Conservation (phyloP, 2,888 invertebrate species). For the Antheraea assamensis region DNA sequence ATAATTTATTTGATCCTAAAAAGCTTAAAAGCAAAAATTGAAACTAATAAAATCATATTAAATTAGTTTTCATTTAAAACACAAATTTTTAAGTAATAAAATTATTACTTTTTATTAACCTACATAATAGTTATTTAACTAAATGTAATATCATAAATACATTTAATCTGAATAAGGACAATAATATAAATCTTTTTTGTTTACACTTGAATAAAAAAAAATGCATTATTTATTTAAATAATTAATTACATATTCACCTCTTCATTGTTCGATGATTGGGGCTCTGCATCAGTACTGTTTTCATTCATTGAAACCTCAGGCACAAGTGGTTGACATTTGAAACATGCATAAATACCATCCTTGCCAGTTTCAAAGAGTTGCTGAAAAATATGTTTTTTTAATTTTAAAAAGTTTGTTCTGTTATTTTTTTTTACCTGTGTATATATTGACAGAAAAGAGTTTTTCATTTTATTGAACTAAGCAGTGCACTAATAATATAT, state of each 20-base stretch:
- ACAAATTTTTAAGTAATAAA: too few species aligned
- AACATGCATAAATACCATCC: conserved; percentile 73
- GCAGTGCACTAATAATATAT: too few species aligned
- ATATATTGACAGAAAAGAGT: too few species aligned
- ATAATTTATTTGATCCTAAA: too few species aligned
- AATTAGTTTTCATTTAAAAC: too few species aligned
- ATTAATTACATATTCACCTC: conserved; percentile 43
- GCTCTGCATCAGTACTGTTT: conserved; percentile 44
- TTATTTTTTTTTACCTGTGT: neutral
- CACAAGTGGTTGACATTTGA: conserved; percentile 76
- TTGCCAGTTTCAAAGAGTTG: conserved; percentile 76
- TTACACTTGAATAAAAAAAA: neutral
- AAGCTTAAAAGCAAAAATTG: too few species aligned
- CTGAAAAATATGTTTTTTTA: conserved; percentile 44
- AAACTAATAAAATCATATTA: too few species aligned
- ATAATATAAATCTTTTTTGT: neutral
- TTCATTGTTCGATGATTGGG: conserved; percentile 45
- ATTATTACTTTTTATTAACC: too few species aligned
- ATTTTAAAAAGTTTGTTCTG: neutral
- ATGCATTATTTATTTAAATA: conserved; percentile 17
- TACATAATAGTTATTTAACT: too few species aligned
- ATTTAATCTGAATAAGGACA: too few species aligned
- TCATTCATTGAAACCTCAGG: conserved; percentile 74
- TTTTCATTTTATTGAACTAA: too few species aligned
- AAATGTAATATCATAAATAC: too few species aligned